Base-by-base conservation (phyloP, 1,140 invertebrate species). In the Limonius californicus region DNA sequence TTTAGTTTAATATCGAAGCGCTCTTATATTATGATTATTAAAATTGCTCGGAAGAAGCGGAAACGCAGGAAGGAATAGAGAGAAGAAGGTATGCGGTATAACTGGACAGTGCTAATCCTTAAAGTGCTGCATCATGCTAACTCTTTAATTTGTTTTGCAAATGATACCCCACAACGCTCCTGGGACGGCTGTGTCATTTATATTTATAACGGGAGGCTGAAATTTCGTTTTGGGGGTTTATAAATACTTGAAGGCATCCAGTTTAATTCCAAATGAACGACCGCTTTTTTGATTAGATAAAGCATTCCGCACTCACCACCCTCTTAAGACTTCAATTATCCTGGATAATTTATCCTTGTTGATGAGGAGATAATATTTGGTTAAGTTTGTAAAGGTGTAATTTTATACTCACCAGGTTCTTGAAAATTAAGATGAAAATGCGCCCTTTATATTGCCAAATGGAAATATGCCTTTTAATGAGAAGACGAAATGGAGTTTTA, bases 61-160 rank as follows among this genome's bases (percentile, higher is more conserved):
- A 27, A 9, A 27, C 9, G 23, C 3, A 27, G 9, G 3, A 27
- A 27, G 23, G 23, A 27, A 9, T n/a, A 9, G 23, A 27, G 9
- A 27, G 23, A 50, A 50, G 20, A 21, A 4, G 9, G 45, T 18
- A 50, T 19, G 45, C 45, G 45, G 20, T 19, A 21, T 19, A 32
- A 45, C 39, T 68, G 63, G 61, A 57, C 66, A 65, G 32, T 42
- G 63, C 63, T 70, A 71, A 72, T 70, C 68, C 63, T 63, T 61
- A 71, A 68, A 73, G 69, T 72, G 70, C 68, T 70, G 70, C 70
- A 67, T 68, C 68, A 70, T 71, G 68, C 72, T 69, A 70, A 72
- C 65, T 72, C 67, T 70, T 71, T 71, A 72, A 72, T 72, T 72
- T 72, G 71, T 72, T 72, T 72, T 71, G 72, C 68, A 71, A 72